These are phyloP conservation scores for Empidonax traillii DNA, from an alignment of 2,113 vertebrate species.

Conservation along the genomic window DNA sequence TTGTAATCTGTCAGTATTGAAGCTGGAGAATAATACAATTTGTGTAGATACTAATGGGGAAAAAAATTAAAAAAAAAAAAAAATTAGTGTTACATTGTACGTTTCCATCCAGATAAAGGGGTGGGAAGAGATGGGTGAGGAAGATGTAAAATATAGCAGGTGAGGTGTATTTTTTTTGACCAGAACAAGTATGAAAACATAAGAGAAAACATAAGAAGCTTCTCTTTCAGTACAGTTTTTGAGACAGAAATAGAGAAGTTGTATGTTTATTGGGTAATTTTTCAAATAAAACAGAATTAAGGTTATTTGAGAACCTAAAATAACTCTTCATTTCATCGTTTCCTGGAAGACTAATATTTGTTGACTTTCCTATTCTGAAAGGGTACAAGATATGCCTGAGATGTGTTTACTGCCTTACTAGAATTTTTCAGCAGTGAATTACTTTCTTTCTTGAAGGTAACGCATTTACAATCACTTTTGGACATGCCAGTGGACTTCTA, in stretches of 20 bases:
- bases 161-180: background rate
- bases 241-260: background rate
- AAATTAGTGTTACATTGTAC: background rate
- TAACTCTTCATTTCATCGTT: background rate
- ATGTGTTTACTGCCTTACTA: background rate
- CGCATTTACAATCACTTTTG: background rate
- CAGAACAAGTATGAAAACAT: background rate
- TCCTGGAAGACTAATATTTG: background rate
- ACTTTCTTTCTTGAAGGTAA: background rate
- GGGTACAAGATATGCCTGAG: background rate
- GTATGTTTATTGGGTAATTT: background rate
- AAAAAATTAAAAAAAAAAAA: background rate
- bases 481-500: background rate
- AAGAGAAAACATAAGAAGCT: background rate
- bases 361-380: conserved; percentile 2
- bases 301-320: conserved; percentile 13
- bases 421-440: background rate
- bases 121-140: background rate
- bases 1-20: background rate
- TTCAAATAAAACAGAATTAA: conserved; percentile 24
- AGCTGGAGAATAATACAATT: background rate
- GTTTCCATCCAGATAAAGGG: background rate
- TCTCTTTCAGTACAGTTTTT: background rate
- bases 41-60: background rate
- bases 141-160: background rate